These are phyloP conservation scores for Cantharis rustica DNA, from an alignment of 2,888 invertebrate species.

Conservation along the genomic window DNA sequence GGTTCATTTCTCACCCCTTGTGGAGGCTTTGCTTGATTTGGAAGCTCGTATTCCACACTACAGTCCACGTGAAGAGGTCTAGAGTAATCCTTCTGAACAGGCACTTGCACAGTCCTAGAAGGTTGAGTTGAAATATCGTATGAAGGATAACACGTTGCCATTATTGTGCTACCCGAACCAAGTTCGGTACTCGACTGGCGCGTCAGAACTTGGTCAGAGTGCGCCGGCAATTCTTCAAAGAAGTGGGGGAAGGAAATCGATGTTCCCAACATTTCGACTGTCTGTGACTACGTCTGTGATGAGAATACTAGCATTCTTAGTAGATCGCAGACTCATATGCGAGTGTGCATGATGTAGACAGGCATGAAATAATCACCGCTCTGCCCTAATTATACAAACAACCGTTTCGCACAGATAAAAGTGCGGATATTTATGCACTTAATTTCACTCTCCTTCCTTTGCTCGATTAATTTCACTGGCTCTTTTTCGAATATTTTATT, in stretches of 20 bases:
- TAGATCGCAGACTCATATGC: conserved; percentile 21
- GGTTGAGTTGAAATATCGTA: conserved; percentile 54
- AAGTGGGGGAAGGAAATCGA: conserved; percentile 58
- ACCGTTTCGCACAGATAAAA: conserved; percentile 22
- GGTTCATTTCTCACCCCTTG: conserved; percentile 83
- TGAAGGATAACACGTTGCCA: conserved; percentile 52
- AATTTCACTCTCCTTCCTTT: not conserved
- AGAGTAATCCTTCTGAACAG: conserved; percentile 77
- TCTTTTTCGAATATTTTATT: not conserved
- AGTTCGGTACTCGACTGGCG: conserved; percentile 51
- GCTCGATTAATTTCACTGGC: not conserved
- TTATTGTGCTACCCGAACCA: conserved; percentile 45
- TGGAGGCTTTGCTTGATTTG: conserved; percentile 86
- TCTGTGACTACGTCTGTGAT: conserved; percentile 54
- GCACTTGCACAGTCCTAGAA: conserved; percentile 55
- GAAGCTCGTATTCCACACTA: conserved; percentile 89
- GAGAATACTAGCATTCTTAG: conserved; percentile 40
- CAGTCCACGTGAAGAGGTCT: conserved; percentile 88
- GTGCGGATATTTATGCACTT: not conserved
- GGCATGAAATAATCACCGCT: conserved; percentile 47
- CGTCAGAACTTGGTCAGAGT: conserved; percentile 31
- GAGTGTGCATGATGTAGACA: conserved; percentile 8
- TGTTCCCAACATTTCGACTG: conserved; percentile 53
- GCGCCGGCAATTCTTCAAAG: conserved; percentile 22
- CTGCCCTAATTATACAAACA: conserved; percentile 54